These are phyloP conservation scores for Odontamblyopus lacepedii DNA, from an alignment of 2,797 vertebrate genomes.

Conservation along the genomic window DNA sequence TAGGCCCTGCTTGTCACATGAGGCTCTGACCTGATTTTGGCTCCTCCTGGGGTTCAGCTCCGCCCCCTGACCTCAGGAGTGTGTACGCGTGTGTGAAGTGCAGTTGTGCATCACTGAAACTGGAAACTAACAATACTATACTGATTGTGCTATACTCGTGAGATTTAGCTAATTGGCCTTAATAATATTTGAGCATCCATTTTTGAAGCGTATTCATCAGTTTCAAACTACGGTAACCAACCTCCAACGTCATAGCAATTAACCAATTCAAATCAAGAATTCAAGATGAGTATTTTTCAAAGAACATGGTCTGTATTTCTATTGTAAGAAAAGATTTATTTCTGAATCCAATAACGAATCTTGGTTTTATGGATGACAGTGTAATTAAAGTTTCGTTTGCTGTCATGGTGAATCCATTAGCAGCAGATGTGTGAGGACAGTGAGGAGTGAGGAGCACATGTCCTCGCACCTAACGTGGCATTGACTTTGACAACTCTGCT, in stretches of 20 bases:
- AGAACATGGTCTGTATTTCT: not conserved
- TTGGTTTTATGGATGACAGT: not conserved
- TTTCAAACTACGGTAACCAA: no score
- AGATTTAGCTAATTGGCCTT: not conserved
- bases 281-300: not conserved
- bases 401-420: not conserved
- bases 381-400: not conserved
- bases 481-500: constrained; percentile 1
- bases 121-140: not conserved
- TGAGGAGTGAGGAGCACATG: constrained; percentile 3
- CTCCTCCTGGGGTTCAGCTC: constrained; percentile 46
- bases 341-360: not conserved
- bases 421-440: constrained; percentile 2
- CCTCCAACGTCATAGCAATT: no score
- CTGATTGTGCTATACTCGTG: not conserved
- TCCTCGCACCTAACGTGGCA: constrained; percentile 4
- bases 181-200: not conserved
- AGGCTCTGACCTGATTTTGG: constrained; percentile 56
- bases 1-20: constrained; percentile 37
- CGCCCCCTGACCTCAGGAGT: constrained; percentile 45
- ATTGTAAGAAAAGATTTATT: not conserved
- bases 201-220: not conserved
- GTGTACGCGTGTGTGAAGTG: constrained; percentile 36
- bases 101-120: constrained; percentile 7
- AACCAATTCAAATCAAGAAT: no score